A percentile compares a stretch with the other conserved stretches of the same genome.
These are phyloP conservation scores for Melieria omissa DNA, from an alignment of 2,888 invertebrate species.

Conservation along the genomic window DNA sequence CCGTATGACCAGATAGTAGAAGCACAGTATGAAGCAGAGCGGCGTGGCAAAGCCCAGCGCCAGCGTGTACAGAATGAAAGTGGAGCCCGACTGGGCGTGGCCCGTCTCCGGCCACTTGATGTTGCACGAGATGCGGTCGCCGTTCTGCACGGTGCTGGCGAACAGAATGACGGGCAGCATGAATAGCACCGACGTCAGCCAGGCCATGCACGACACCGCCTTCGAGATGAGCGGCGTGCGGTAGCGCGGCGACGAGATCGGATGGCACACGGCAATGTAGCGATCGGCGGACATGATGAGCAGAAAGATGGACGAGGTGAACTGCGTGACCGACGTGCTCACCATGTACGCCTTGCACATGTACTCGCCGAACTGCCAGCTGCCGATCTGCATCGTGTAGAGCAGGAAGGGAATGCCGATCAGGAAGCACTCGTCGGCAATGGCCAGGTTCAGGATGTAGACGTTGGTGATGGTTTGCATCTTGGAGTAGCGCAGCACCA, in stretches of 20 bases:
- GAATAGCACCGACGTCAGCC: slow-evolving; percentile 86
- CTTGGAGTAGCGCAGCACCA: slow-evolving; percentile 88
- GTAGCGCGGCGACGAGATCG: slow-evolving; percentile 86
- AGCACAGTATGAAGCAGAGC: slow-evolving; percentile 83
- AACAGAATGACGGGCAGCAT: slow-evolving; percentile 92
- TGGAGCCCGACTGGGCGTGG: slow-evolving; percentile 75
- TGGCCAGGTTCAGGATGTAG: slow-evolving; percentile 93
- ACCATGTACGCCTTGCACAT: slow-evolving; percentile 94
- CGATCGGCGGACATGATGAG: slow-evolving; percentile 95
- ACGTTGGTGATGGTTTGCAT: slow-evolving; percentile 97
- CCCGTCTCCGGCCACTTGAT: slow-evolving; percentile 82
- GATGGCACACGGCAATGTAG: slow-evolving; percentile 93
- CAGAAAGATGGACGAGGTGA: slow-evolving; percentile 90
- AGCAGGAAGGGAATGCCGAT: slow-evolving; percentile 91
- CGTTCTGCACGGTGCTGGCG: slow-evolving; percentile 76
- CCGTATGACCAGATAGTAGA: slow-evolving; percentile 88
- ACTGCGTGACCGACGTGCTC: slow-evolving; percentile 91
- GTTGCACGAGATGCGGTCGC: slow-evolving; percentile 75
- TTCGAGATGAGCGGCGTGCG: slow-evolving; percentile 88
- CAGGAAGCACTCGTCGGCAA: slow-evolving; percentile 92
- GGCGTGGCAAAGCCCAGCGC: slow-evolving; percentile 89
- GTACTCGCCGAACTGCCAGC: slow-evolving; percentile 88
- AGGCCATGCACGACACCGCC: slow-evolving; percentile 85
- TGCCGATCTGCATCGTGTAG: slow-evolving; percentile 78
- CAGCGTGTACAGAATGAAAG: slow-evolving; percentile 90